phyloP scores from a whole-genome alignment of 2,797 vertebrate genomes.

The Hapalemur alaotrensis region DNA sequence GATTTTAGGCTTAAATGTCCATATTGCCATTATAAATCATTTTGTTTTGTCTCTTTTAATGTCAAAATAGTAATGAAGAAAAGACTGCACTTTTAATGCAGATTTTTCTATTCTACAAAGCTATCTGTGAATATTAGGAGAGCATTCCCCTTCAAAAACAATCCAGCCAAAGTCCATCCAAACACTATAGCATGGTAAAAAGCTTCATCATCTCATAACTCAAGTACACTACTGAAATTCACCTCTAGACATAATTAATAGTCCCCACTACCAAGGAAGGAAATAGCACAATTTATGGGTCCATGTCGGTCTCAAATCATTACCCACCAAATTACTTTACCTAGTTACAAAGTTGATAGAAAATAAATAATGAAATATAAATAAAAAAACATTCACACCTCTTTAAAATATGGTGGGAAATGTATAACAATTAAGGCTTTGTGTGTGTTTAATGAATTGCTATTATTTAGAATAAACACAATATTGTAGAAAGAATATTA shows the following conservation, averaged over 20 bases:
- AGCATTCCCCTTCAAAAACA: background rate
- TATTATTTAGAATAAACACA: background rate
- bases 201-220: background rate
- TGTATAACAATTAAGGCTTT: background rate
- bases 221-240: background rate
- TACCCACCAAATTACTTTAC: background rate
- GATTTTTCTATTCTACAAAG: background rate
- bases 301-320: background rate
- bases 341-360: background rate
- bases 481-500: background rate
- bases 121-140: background rate
- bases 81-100: background rate
- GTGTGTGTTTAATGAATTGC: background rate
- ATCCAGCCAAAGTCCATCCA: background rate
- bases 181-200: background rate
- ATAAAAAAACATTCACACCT: conserved; percentile 4
- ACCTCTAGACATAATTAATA: background rate
- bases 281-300: background rate
- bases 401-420: background rate
- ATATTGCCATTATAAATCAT: background rate
- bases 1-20: background rate
- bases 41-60: background rate
- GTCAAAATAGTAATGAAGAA: background rate
- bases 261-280: background rate
- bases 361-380: conserved; percentile 38